phyloP scores from a whole-genome alignment of 2,888 invertebrate genomes.

The Scaptomyza parva region DNA sequence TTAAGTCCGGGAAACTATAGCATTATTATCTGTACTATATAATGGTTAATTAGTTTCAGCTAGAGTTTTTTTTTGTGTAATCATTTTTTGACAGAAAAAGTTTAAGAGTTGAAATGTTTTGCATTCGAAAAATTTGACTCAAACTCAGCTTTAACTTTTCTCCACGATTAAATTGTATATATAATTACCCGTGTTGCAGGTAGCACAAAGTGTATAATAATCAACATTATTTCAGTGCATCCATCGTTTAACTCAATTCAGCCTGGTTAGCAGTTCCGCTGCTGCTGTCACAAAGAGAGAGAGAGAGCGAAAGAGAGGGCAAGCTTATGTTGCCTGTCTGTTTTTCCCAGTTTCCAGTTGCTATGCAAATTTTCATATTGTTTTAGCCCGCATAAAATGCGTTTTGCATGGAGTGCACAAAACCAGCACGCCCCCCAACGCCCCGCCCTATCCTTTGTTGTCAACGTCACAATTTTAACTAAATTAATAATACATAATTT shows the following conservation, averaged over 20 bases:
- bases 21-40: not conserved
- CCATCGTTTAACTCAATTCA: conserved; percentile 21
- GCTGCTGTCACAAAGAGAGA: not conserved
- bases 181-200: conserved; percentile 28
- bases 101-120: too few relatives aligned
- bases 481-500: conserved; percentile 62
- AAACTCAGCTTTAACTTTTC: not conserved
- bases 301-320: not conserved
- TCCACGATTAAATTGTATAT: not conserved
- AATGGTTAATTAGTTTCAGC: conserved; percentile 46
- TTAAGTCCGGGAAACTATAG: conserved; percentile 46
- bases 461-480: conserved; percentile 46
- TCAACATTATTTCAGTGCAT: conserved; percentile 33
- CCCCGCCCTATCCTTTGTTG: conserved; percentile 11
- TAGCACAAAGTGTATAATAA: conserved; percentile 43
- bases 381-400: conserved; percentile 43
- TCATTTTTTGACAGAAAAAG: too few relatives aligned
- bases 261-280: conserved; percentile 47
- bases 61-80: not conserved
- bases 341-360: conserved; percentile 20
- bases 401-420: conserved; percentile 14
- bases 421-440: not conserved
- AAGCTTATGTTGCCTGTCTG: conserved; percentile 10
- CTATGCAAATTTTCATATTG: conserved; percentile 52
- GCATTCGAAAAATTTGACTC: too few relatives aligned